Conservation (phyloP, 1,140 invertebrate genomes). For the Adoxophyes honmai region DNA sequence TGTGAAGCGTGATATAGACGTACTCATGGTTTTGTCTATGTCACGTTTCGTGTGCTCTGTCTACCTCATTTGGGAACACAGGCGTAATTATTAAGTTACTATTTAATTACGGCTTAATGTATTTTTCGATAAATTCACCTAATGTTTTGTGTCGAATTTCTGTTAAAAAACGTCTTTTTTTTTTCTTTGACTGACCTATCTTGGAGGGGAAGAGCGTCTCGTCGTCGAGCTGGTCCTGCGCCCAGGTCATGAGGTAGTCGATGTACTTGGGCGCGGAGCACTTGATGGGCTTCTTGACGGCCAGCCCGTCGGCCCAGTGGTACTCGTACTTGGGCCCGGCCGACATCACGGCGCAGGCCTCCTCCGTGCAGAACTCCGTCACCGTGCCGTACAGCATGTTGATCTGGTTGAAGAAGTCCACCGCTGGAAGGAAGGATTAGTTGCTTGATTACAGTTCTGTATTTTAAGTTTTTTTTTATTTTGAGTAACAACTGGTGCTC, state of each 20-base stretch:
- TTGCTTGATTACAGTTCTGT: no score
- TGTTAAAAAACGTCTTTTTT: no score
- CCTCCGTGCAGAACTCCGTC: conserved; percentile 99
- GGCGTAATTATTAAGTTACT: no score
- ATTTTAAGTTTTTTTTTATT: no score
- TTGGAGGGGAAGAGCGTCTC: conserved; percentile 99
- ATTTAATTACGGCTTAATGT: no score
- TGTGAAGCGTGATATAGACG: no score
- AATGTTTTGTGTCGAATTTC: neutral
- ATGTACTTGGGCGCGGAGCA: conserved; percentile 99
- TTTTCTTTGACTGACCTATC: conserved; percentile 90
- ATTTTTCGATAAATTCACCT: no score
- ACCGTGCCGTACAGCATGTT: conserved; percentile 99
- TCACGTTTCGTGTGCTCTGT: no score
- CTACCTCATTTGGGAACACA: no score
- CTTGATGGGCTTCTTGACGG: conserved; percentile 99
- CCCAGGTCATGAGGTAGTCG: conserved; percentile 99
- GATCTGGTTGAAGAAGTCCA: conserved; percentile 99
- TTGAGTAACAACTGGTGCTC: no score
- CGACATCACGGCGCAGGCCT: conserved; percentile 98
- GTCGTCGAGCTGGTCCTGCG: conserved; percentile 99
- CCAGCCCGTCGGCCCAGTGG: conserved; percentile 99
- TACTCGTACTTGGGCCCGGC: conserved; percentile 99
- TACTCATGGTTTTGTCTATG: no score
- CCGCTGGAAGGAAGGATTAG: no score